phyloP scores from a whole-genome alignment of 53 echinoderm and acorn worm genomes.

The Zoroaster sp. region DNA sequence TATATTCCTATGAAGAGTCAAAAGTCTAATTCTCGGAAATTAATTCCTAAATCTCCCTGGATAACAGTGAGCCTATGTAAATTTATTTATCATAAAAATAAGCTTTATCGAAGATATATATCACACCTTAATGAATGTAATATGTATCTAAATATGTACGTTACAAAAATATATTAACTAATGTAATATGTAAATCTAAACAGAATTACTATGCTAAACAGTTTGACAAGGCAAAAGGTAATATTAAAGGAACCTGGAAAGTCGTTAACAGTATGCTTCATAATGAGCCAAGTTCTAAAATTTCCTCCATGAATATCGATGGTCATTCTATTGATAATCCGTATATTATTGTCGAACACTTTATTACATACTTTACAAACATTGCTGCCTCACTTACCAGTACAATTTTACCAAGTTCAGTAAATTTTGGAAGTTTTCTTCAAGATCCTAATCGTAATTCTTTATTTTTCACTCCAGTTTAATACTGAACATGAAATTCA shows the following conservation, averaged over 20 bases:
- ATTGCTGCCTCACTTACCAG: too few relatives aligned
- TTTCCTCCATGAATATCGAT: too few relatives aligned
- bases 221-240: background rate
- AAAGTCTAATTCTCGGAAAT: background rate
- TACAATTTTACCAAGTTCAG: too few relatives aligned
- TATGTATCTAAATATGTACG: background rate
- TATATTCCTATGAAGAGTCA: background rate
- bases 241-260: background rate
- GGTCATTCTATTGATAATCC: too few relatives aligned
- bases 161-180: background rate
- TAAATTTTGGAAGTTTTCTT: too few relatives aligned
- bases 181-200: background rate
- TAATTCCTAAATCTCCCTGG: background rate
- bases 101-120: background rate
- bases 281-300: too few relatives aligned
- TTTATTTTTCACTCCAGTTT: background rate
- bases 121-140: background rate
- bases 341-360: too few relatives aligned
- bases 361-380: too few relatives aligned
- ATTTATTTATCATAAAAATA: background rate
- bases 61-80: background rate
- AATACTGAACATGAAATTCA: background rate
- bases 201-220: background rate
- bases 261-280: background rate
- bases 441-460: too few relatives aligned